A percentile compares a stretch with the other conserved stretches of the same genome.
Evolutionary conservation across 2,113 vertebrate species (phyloP).

Genomic region (Procavia capensis): DNA sequence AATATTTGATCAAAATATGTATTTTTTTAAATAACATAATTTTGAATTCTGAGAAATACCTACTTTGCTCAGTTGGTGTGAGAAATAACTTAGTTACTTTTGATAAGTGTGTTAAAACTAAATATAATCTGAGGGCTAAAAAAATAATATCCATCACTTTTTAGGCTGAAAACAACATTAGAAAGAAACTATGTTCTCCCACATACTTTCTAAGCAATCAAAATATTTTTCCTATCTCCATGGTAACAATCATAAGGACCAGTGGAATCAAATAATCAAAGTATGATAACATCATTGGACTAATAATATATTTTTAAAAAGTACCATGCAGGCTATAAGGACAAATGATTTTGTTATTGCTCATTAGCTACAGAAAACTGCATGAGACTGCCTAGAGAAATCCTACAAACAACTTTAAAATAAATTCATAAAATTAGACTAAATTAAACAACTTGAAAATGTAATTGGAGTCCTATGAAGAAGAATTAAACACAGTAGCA

Average conservation of each 20-base stretch:
- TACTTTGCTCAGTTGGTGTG: background rate
- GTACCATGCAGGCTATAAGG: constrained; percentile 68
- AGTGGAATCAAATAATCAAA: constrained; percentile 68
- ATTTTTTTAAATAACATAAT: background rate
- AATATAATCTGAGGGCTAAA: background rate
- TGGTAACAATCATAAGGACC: constrained; percentile 62
- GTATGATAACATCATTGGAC: constrained; percentile 57
- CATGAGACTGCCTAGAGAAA: constrained; percentile 11
- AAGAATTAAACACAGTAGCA: constrained; percentile 51
- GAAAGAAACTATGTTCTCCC: background rate
- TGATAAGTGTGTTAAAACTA: background rate
- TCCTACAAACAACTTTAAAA: constrained; percentile 48
- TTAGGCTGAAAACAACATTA: constrained; percentile 44
- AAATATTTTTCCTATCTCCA: constrained; percentile 76
- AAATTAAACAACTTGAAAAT: constrained; percentile 53
- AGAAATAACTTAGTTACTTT: background rate
- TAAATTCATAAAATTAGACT: constrained; percentile 62
- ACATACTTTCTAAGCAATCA: constrained; percentile 44
- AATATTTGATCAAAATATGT: background rate
- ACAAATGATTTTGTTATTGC: constrained; percentile 65
- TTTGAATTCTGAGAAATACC: background rate
- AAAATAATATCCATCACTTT: background rate
- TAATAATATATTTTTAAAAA: constrained; percentile 53
- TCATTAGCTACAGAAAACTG: constrained; percentile 15
- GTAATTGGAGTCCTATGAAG: background rate